phyloP scores from a whole-genome alignment of 2,888 invertebrate genomes.

The Amaurobius ferox region DNA sequence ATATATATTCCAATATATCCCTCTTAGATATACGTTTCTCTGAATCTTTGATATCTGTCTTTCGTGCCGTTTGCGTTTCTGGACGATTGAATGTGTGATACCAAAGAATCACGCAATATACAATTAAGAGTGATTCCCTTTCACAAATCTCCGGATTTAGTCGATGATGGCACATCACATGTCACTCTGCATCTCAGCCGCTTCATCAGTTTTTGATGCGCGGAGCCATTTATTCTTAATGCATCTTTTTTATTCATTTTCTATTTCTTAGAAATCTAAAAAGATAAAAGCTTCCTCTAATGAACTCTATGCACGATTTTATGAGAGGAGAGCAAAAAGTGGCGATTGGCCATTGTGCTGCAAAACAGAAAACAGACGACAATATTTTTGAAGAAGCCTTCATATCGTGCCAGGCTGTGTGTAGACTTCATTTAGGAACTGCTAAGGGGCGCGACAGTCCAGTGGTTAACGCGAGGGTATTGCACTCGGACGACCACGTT shows the following conservation, averaged over 20 bases:
- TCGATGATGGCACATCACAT: neutral
- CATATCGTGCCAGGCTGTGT: too few relatives aligned
- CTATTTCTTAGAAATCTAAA: neutral
- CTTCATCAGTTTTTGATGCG: neutral
- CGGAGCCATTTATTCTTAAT: slow-evolving; percentile 6
- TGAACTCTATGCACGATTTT: neutral
- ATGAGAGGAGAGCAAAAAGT: too few relatives aligned
- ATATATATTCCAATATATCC: too few relatives aligned
- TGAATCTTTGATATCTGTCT: too few relatives aligned
- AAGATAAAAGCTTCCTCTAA: neutral
- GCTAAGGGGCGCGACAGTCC: too few relatives aligned
- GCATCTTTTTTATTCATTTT: neutral
- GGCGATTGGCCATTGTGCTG: too few relatives aligned
- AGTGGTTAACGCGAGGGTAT: too few relatives aligned
- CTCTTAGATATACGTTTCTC: too few relatives aligned
- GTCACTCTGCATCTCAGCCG: neutral
- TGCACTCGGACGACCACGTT: too few relatives aligned
- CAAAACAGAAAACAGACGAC: too few relatives aligned
- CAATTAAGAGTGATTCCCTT: neutral
- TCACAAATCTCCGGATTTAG: neutral
- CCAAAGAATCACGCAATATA: neutral
- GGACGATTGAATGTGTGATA: neutral
- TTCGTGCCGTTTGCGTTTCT: neutral
- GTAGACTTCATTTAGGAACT: too few relatives aligned
- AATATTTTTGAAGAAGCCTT: too few relatives aligned